Base-by-base conservation (phyloP, 2,888 invertebrate genomes). In the Pheosia tremula region DNA sequence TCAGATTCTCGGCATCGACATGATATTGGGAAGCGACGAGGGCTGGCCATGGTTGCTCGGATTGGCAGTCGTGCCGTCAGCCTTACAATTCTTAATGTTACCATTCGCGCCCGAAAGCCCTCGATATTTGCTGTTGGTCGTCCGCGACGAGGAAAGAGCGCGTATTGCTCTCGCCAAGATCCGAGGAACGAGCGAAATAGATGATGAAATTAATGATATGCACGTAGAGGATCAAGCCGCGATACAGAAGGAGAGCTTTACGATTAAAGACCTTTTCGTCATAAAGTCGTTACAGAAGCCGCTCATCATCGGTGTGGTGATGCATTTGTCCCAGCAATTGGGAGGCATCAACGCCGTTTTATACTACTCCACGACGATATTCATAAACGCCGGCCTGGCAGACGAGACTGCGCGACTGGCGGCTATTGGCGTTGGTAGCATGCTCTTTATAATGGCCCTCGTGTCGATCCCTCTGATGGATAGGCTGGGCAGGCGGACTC, bases 391-490 rank as follows among this genome's bases (percentile, higher is more conserved):
- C 37, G 96, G 96, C 8, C 86, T 97, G 57, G 86, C 88, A 8
- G 87, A 91, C 54, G 90, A 94, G 60, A 88, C 92, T 47, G 96
- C 96, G 47, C 93, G 95, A 67, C 94, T 95, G 78, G 96, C 96
- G 13, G 95, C 96, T 5, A 96, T 96, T 62, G 96, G 96, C 39
- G 96, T 95, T 1, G 96, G 97, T 49, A 95, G 95, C 58, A 95
- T 96, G 63, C 94, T 96, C 91, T 96, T 97, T 49, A 84, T 95
- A 57, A 96, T 96, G 96, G 96, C 97, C 5, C 83, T 97, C n/a
- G 95, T 96, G 6, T 96, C 96, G 7, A 96, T 97, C 66, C 96
- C 96, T n/a, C 82, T 97, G 71, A 96, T 97, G 95, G 97, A 97
- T 81, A 91, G 95, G 24, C 91, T 96, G 53, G 97, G 97, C 10